These are phyloP conservation scores for Catocala nupta DNA, from an alignment of 2,888 invertebrate genomes.

Conservation along the genomic window DNA sequence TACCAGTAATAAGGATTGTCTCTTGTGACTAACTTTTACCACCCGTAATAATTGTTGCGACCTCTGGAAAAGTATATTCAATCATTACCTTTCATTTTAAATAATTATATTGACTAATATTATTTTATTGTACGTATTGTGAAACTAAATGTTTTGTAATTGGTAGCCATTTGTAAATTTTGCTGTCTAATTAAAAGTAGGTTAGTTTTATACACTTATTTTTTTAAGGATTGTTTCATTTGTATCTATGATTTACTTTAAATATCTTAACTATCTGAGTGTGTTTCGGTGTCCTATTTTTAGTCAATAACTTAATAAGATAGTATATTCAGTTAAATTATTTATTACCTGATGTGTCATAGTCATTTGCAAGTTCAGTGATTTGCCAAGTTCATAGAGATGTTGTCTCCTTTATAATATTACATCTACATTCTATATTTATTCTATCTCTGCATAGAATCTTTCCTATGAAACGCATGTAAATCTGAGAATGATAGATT, in stretches of 20 bases:
- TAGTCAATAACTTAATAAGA: not conserved
- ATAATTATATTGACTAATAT: not conserved
- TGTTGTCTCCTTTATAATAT: not conserved
- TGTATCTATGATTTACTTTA: too few relatives aligned
- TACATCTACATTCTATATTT: not conserved
- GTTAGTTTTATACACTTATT: constrained; percentile 5
- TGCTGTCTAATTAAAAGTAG: constrained; percentile 9
- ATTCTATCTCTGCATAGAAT: not conserved
- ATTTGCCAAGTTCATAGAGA: not conserved
- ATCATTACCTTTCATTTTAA: constrained; percentile 2
- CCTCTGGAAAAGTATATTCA: constrained; percentile 8
- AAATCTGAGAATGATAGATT: not conserved
- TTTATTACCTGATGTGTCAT: not conserved
- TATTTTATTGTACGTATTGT: constrained; percentile 4
- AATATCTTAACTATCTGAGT: constrained; percentile 1
- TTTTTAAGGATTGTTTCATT: not conserved
- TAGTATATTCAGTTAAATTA: not conserved
- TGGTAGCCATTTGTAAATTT: constrained; percentile 9
- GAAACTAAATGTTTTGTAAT: constrained; percentile 3
- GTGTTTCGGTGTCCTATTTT: constrained; percentile 7
- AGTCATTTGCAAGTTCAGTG: not conserved
- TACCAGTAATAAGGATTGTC: constrained; percentile 28
- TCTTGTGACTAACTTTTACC: constrained; percentile 34
- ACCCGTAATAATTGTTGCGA: constrained; percentile 1
- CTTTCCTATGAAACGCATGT: not conserved